Evolutionary conservation across 2,888 invertebrate species (phyloP).

Genomic region (Synergus umbraculus): DNA sequence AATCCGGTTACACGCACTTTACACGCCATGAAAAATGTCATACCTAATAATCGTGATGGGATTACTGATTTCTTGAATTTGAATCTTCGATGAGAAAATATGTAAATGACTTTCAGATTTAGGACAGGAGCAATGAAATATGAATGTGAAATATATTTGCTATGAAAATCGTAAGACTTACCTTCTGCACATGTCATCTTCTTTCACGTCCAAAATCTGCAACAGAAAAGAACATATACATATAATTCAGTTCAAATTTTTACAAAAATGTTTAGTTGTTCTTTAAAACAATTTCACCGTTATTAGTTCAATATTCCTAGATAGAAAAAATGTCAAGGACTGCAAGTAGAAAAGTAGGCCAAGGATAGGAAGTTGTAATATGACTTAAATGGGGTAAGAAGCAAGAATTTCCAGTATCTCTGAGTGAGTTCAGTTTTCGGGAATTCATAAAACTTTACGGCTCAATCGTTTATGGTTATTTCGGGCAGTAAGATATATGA

Average conservation of each 20-base stretch:
- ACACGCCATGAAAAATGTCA: conserved; percentile 61
- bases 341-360: neutral
- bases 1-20: conserved; percentile 66
- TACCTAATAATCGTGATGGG: conserved; percentile 61
- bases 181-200: neutral
- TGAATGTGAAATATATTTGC: neutral
- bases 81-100: neutral
- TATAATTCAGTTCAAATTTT: neutral
- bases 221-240: neutral
- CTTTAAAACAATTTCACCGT: neutral
- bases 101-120: neutral
- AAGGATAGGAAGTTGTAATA: conserved; percentile 6
- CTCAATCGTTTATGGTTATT: conserved; percentile 38
- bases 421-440: neutral
- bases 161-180: neutral
- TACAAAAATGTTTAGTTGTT: neutral
- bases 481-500: conserved; percentile 10
- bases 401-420: conserved; percentile 5
- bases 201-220: neutral
- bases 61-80: conserved; percentile 48
- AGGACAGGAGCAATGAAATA: neutral
- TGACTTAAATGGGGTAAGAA: neutral
- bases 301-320: neutral
- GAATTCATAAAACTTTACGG: conserved; percentile 11
- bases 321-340: neutral